phyloP scores from a whole-genome alignment of 2,797 vertebrate genomes.

The Vipera latastei region DNA sequence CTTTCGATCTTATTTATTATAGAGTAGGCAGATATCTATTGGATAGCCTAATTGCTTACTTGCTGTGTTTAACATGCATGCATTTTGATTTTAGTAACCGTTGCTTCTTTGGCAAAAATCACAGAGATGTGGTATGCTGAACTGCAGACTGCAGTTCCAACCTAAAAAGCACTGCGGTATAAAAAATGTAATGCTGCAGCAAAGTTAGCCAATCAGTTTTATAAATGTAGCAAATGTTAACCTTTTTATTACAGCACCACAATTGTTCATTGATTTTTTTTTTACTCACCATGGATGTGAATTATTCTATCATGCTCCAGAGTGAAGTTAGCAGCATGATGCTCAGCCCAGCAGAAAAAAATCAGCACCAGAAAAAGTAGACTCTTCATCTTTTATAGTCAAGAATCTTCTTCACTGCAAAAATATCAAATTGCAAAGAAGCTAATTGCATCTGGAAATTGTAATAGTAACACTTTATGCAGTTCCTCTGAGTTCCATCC shows the following conservation, averaged over 20 bases:
- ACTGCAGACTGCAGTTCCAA: conserved; percentile 21
- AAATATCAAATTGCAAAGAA: conserved; percentile 60
- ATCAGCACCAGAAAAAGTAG: conserved; percentile 85
- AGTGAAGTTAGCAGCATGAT: conserved; percentile 73
- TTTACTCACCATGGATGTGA: conserved; percentile 88
- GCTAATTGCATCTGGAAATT: conserved; percentile 62
- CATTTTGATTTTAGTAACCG: conserved; percentile 38
- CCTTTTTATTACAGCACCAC: conserved; percentile 33
- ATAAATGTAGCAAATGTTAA: conserved; percentile 41
- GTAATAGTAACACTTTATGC: conserved; percentile 63
- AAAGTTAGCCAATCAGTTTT: conserved; percentile 27
- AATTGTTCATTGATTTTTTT: conserved; percentile 11
- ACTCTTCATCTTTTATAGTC: conserved; percentile 81
- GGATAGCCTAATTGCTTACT: conserved; percentile 12
- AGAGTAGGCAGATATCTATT: conserved; percentile 24
- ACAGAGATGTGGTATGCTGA: conserved; percentile 21
- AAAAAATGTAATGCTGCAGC: conserved; percentile 40
- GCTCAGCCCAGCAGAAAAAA: conserved; percentile 82
- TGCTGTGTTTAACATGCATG: conserved; percentile 37
- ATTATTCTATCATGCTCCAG: conserved; percentile 82
- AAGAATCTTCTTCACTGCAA: conserved; percentile 73
- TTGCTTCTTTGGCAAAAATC: conserved; percentile 27
- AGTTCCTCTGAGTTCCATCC: conserved; percentile 64
- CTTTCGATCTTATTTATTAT: conserved; percentile 38
- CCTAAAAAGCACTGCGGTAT: conserved; percentile 29